These are phyloP conservation scores for Tupaia tana DNA, from an alignment of 2,113 vertebrate species.

Conservation along the genomic window DNA sequence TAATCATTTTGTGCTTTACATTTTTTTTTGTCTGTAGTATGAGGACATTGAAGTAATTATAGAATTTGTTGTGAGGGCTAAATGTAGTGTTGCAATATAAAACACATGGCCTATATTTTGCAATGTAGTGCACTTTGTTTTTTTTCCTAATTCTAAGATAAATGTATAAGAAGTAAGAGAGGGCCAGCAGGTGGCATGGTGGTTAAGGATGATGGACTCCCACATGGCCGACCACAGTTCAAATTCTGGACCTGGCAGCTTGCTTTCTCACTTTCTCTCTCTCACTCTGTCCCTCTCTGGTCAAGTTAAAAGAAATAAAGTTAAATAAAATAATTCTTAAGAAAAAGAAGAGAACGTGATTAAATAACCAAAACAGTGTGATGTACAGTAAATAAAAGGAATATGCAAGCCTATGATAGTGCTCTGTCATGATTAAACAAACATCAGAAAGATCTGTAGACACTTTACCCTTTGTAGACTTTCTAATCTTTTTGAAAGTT, in stretches of 20 bases:
- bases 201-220: too few species aligned
- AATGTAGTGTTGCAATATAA: background rate
- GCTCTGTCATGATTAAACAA: background rate
- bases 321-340: too few species aligned
- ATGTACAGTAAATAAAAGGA: constrained; percentile 3
- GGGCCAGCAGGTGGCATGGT: too few species aligned
- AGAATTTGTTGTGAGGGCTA: background rate
- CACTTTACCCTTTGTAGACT: background rate
- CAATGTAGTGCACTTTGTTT: background rate
- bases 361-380: background rate
- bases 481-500: background rate
- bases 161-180: background rate
- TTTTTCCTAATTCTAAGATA: constrained; percentile 33
- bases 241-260: too few species aligned
- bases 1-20: background rate
- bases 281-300: too few species aligned
- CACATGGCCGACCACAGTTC: too few species aligned
- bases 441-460: background rate
- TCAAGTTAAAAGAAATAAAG: too few species aligned
- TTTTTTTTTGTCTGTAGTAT: constrained; percentile 19
- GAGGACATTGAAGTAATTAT: background rate
- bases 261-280: too few species aligned
- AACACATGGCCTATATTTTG: background rate
- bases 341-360: background rate
- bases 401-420: background rate